Base-by-base conservation (phyloP, 2,797 vertebrate species). In the Labeo calbasu region DNA sequence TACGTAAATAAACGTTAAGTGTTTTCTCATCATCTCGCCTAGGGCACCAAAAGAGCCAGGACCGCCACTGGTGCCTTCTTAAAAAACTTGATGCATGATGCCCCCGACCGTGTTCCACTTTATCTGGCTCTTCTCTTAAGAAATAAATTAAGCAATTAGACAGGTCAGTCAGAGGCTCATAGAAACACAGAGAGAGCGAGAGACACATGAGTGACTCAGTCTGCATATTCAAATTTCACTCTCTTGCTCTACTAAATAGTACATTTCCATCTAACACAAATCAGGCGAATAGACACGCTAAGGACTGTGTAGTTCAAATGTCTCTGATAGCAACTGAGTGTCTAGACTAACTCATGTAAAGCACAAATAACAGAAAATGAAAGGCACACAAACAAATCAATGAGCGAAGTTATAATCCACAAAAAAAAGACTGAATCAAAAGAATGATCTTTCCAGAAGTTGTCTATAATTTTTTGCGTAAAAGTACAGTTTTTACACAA, bases 181-280 rank as follows among this genome's bases (percentile, higher is more conserved):
- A n/a, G 28, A 48, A 72, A 40, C 46, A 51, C 66, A 86, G 23
- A 81, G 8, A 82, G 11, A 32, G n/a, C 68, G 19, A 63, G 55
- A 10, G 53, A 77, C n/a, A 51, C 63, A 69, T 4, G 51, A 28
- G 19, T 51, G 36, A 66, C 23, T 57, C 69, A 19, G 14, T 77
- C 40, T 50, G 76, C 25, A 57, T 40, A 50, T 77, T 77, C 53
- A 51, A 57, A 68, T 77, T 1, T 78, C 7, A 0, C 25, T 51
- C 53, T 70, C 51, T 81, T 43, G n/a, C 63, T 77, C 19, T 65
- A 32, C 48, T 73, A 43, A 85, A 57, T 57, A 11, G 59, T 21
- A 15, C 5, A 72, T 61, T 84, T 84, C 69, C 53, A 71, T 66
- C 10, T 9, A 15, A 79, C 4, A 59, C 59, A 80, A 84, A 72